A percentile compares a stretch with the other conserved stretches of the same genome.
Conservation (phyloP, 1,140 invertebrate genomes). For the Ganaspis sp. region DNA sequence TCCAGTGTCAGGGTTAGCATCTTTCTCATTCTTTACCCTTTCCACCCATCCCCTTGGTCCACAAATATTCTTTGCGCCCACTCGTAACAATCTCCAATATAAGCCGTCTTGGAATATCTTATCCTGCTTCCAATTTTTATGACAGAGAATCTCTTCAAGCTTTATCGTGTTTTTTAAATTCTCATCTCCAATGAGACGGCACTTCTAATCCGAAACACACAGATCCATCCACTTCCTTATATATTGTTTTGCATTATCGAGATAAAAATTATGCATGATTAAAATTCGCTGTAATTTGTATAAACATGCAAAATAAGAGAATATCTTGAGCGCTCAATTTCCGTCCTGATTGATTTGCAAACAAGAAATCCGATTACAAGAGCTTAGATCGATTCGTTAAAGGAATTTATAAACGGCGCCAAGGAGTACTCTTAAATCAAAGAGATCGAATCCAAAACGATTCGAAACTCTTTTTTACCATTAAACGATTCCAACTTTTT, state of each 20-base stretch:
- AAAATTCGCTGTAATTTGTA: no score
- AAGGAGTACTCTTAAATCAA: background rate
- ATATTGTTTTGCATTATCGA: no score
- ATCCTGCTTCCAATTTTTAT: no score
- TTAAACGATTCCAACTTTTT: no score
- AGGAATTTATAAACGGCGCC: constrained; percentile 1
- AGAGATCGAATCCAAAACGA: no score
- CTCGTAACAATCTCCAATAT: background rate
- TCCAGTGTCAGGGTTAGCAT: background rate
- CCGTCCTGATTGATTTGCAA: background rate
- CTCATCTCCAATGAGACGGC: no score
- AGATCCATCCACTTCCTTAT: no score
- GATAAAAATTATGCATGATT: no score
- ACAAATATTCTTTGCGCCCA: constrained; percentile 5
- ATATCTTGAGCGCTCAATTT: background rate
- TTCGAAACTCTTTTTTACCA: no score
- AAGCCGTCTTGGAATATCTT: background rate
- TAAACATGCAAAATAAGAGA: no score
- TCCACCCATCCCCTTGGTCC: background rate
- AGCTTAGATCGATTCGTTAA: background rate
- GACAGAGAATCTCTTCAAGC: background rate
- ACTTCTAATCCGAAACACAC: no score
- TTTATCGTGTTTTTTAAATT: no score
- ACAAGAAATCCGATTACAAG: constrained; percentile 8
- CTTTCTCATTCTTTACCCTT: background rate